Percentiles rank a stretch among this genome's conserved stretches.
These are phyloP conservation scores for Alces alces DNA, from an alignment of 2,113 vertebrate species.

Conservation along the genomic window DNA sequence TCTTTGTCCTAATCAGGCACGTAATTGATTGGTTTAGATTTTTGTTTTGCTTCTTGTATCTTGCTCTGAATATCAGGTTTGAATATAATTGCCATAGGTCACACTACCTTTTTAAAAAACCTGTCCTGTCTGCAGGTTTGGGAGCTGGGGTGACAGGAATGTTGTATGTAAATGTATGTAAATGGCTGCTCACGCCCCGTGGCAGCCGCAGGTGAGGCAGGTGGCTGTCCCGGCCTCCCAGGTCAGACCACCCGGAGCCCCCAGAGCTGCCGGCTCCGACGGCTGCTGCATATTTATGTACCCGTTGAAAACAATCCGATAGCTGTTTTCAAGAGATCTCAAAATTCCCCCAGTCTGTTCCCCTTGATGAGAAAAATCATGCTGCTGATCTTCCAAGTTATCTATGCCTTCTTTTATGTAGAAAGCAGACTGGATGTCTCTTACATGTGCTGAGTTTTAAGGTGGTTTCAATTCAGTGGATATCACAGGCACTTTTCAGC, in stretches of 20 bases:
- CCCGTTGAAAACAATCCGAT: neutral
- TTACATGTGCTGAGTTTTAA: neutral
- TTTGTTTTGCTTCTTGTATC: neutral
- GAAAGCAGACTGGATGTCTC: neutral
- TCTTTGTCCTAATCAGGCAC: neutral
- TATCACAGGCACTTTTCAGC: no score
- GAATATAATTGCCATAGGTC: slow-evolving; percentile 24
- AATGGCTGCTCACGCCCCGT: neutral
- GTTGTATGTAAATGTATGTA: slow-evolving; percentile 28
- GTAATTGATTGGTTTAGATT: neutral
- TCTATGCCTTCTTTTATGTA: neutral
- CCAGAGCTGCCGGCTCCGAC: neutral
- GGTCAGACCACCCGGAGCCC: neutral
- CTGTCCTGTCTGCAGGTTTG: neutral
- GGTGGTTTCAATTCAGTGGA: neutral
- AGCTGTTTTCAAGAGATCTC: neutral
- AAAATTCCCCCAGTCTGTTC: neutral
- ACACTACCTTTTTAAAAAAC: neutral
- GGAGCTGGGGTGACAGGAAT: neutral
- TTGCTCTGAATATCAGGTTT: slow-evolving; percentile 12
- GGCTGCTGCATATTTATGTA: neutral
- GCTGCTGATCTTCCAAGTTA: neutral
- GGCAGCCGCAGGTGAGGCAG: fast-evolving
- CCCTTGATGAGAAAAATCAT: neutral
- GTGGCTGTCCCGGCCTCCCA: neutral